These are phyloP conservation scores for Rattus norvegicus DNA, from an alignment of 2,113 vertebrate species.

Conservation along the genomic window GRCr8 NC_086030.1:46977501-46978000, in stretches of 20 bases:
- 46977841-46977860: constrained; percentile 8
- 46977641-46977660: constrained; percentile 49
- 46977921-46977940: constrained; percentile 3
- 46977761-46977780: not conserved
- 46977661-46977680: not conserved
- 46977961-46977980: not conserved
- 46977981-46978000: not conserved
- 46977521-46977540: not conserved
- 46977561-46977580: not conserved
- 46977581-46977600: not conserved
- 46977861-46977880: not conserved
- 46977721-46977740: not conserved
- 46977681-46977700: not conserved
- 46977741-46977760: not conserved
- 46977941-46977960: not conserved
- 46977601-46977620: not conserved
- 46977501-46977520: not conserved
- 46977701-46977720: not conserved
- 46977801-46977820: too few relatives aligned
- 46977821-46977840: constrained; percentile 18
- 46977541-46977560: not conserved
- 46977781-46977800: not conserved
- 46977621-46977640: not conserved
- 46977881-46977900: not conserved
- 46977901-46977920: not conserved